Base-by-base conservation (phyloP, 2,888 invertebrate species). In the Rhyacophila evoluta region DNA sequence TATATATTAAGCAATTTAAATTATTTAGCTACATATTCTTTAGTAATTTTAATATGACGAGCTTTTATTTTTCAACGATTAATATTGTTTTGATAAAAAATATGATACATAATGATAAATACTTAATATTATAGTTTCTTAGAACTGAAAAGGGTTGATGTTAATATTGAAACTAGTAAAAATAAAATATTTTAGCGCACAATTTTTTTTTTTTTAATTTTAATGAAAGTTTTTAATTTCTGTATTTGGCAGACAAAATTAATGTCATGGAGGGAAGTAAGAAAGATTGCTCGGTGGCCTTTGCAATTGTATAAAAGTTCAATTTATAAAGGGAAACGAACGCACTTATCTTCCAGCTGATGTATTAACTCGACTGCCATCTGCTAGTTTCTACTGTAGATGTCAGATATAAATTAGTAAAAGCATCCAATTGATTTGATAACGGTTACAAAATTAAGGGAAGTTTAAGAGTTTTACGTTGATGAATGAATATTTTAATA, bases 271-370 rank as follows among this genome's bases (percentile, higher is more conserved):
- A 36, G 76, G 76, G 76, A 37, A 67, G 37, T 39, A 28, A 29
- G 73, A 77, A 72, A 81, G 79, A 81, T 81, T 74, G 72, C 74
- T 38, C 76, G 76, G 27, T 67, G 29, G 78, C 55, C 78, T 80
- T 55, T 69, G 77, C 74, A 79, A 79, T 77, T 81, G 81, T 81
- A 74, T 67, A 71, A 69, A 79, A 70, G 55, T 19, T 55, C 10
- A 55, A 19, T 55, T 55, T 55, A 69, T 37, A 33, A 55, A 72
- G 77, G 77, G 33, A 19, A 39, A 1, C 5, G 28, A 11, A 11
- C 41, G 67, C 72, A 37, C 72, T 25, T 33, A 6, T 37, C 36
- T 37, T 19, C 19, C 55, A 10, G 33, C 37, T 55, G 36, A 28
- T 36, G 36, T n/a, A 55, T 72, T 28, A 38, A 38, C n/a, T 29